A percentile compares a stretch with the other conserved stretches of the same genome.
These are phyloP conservation scores for Cryptus armator DNA, from an alignment of 2,888 invertebrate species.

Conservation along the genomic window DNA sequence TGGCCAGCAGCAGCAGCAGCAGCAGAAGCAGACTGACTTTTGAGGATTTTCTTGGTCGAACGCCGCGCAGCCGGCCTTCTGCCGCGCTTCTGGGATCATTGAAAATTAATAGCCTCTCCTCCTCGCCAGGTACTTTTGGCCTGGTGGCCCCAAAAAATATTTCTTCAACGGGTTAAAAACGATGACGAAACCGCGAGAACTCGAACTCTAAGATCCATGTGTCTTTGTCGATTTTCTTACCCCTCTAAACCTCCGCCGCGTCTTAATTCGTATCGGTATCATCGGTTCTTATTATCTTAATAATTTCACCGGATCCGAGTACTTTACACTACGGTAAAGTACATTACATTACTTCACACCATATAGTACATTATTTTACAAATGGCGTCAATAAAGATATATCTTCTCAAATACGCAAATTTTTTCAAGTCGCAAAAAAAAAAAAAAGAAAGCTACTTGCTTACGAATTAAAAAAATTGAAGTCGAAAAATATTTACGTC, in stretches of 20 bases:
- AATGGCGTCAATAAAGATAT: no score
- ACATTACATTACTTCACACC: no score
- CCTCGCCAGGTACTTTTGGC: slow-evolving; percentile 23
- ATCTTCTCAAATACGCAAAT: no score
- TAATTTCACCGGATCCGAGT: no score
- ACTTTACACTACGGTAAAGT: no score
- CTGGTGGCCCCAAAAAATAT: slow-evolving; percentile 13
- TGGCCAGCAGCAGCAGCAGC: slow-evolving; percentile 64
- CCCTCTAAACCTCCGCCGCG: neutral
- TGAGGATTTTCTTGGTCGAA: slow-evolving; percentile 75
- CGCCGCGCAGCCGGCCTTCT: slow-evolving; percentile 79
- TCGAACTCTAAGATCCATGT: neutral
- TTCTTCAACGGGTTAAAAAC: slow-evolving; percentile 52
- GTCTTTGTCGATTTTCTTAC: neutral
- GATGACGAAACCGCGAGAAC: neutral
- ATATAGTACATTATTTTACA: no score
- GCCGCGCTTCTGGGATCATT: slow-evolving; percentile 75
- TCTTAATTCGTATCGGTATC: no score
- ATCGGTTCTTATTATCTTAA: no score
- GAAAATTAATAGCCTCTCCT: slow-evolving; percentile 79
- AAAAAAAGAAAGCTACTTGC: neutral
- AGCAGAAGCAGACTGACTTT: slow-evolving; percentile 76
- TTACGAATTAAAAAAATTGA: neutral
- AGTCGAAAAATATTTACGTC: neutral
- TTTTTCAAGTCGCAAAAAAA: neutral